phyloP scores from a whole-genome alignment of 2,888 invertebrate species.

The Acanthosepion lycidas region DNA sequence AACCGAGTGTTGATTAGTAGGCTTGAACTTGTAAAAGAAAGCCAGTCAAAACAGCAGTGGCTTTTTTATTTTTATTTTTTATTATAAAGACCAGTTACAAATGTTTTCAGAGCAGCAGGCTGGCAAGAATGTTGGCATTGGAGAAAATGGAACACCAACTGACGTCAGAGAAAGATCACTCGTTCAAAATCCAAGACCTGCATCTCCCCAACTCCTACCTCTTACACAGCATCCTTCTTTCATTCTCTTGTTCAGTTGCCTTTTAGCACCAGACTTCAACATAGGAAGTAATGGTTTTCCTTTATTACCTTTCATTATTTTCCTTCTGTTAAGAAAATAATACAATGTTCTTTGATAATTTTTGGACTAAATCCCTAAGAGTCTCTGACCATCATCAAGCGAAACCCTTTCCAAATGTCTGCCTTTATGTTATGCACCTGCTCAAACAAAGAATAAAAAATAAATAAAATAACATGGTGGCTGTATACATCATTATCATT shows the following conservation, averaged over 20 bases:
- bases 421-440: background rate
- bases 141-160: conserved; percentile 4
- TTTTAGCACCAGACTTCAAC: background rate
- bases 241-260: background rate
- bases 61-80: too few species aligned
- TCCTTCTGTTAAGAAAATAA: background rate
- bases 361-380: background rate
- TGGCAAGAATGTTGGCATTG: conserved; percentile 17
- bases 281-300: background rate
- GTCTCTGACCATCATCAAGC: background rate
- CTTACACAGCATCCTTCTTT: background rate
- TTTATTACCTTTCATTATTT: background rate
- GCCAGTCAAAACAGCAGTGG: background rate
- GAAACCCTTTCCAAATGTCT: background rate
- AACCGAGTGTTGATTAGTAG: background rate
- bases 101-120: background rate
- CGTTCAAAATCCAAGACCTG: background rate
- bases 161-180: background rate
- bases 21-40: background rate
- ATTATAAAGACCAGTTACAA: background rate
- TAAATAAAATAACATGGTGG: too few species aligned
- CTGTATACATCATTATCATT: background rate
- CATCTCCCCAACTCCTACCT: background rate
- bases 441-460: background rate
- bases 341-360: background rate